These are phyloP conservation scores for Medauroidea extradentata DNA, from an alignment of 1,140 invertebrate genomes.

Conservation along the genomic window DNA sequence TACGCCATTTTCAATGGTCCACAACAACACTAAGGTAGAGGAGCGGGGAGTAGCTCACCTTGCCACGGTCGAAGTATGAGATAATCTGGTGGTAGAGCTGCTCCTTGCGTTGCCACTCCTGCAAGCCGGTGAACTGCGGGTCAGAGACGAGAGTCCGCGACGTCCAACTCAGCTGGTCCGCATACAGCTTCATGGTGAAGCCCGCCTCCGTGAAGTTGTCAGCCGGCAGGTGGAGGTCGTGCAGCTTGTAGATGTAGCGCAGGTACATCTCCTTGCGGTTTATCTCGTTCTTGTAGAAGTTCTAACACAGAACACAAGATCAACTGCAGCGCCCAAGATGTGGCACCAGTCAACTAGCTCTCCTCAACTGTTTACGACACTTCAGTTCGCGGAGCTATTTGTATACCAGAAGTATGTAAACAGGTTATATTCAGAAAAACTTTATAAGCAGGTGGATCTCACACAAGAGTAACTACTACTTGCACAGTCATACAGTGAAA, in stretches of 20 bases:
- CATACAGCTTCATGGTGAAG: constrained; percentile 90
- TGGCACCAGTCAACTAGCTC: too few relatives aligned
- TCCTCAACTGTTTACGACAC: too few relatives aligned
- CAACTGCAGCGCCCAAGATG: too few relatives aligned
- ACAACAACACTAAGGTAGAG: too few relatives aligned
- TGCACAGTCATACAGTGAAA: too few relatives aligned
- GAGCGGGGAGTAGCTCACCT: constrained; percentile 53
- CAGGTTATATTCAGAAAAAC: too few relatives aligned
- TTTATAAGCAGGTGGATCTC: too few relatives aligned
- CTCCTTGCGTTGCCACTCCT: constrained; percentile 92
- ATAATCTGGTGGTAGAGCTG: constrained; percentile 87
- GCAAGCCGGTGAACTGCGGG: constrained; percentile 56
- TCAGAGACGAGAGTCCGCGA: constrained; percentile 55
- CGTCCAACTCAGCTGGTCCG: constrained; percentile 85
- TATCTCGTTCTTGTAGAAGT: constrained; percentile 96
- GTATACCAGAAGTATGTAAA: too few relatives aligned
- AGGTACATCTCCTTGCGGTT: constrained; percentile 95
- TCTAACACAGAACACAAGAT: constrained; percentile 60
- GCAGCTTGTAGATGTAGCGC: constrained; percentile 94
- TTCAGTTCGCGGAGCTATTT: too few relatives aligned
- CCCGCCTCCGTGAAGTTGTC: constrained; percentile 96
- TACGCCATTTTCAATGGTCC: too few relatives aligned
- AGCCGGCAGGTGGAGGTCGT: constrained; percentile 87
- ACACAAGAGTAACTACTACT: too few relatives aligned
- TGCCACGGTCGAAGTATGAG: constrained; percentile 91